Conservation (phyloP, 2,888 invertebrate species). For the Polydesmus complanatus region DNA sequence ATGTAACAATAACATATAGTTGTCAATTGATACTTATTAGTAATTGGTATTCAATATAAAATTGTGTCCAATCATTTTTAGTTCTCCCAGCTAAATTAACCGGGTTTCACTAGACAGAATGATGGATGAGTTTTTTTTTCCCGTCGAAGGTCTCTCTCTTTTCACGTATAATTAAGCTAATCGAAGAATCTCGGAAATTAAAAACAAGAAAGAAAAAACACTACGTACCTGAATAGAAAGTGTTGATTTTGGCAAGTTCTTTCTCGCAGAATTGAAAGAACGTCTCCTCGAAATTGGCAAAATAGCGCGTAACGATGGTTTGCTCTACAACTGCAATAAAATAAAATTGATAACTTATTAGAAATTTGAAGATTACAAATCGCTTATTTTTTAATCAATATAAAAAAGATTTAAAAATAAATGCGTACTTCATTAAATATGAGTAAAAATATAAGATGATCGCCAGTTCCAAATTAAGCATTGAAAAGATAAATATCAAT, state of each 20-base stretch:
- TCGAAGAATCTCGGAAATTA: slow-evolving; percentile 11
- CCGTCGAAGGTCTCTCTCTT: neutral
- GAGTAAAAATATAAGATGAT: too few species aligned
- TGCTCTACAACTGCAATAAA: slow-evolving; percentile 55
- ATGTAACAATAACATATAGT: too few species aligned
- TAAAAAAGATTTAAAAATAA: too few species aligned
- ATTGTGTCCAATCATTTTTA: too few species aligned
- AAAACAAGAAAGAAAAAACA: neutral
- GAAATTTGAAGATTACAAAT: slow-evolving; percentile 1
- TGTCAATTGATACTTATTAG: neutral
- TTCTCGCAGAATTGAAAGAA: slow-evolving; percentile 91
- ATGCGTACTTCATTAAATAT: too few species aligned
- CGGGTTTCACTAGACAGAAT: neutral
- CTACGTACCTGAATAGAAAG: slow-evolving; percentile 73
- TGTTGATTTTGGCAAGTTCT: slow-evolving; percentile 90
- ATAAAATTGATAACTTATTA: slow-evolving; percentile 8
- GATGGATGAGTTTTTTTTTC: neutral
- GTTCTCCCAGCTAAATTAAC: too few species aligned
- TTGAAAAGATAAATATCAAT: too few species aligned
- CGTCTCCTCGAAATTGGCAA: slow-evolving; percentile 85
- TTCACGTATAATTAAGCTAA: neutral
- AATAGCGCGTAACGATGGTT: slow-evolving; percentile 70
- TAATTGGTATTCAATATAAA: neutral
- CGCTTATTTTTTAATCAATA: too few species aligned
- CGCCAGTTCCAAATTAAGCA: too few species aligned